phyloP scores from a whole-genome alignment of 2,113 vertebrate species.

The Pardalotus punctatus region DNA sequence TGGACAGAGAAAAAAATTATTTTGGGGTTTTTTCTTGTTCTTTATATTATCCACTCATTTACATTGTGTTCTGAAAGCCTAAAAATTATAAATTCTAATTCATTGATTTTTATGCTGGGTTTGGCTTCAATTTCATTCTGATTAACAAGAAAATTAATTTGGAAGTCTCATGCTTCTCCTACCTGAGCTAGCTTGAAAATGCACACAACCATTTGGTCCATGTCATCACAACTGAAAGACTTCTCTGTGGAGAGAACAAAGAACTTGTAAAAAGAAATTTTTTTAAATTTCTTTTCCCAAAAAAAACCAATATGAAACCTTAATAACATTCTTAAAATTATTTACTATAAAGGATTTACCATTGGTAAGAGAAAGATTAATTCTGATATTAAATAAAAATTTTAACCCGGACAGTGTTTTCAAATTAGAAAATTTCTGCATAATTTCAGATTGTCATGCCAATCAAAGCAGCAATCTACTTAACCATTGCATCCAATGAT shows the following conservation, averaged over 20 bases:
- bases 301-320: neutral
- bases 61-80: neutral
- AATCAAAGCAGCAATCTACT: neutral
- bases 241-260: neutral
- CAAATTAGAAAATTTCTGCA: neutral
- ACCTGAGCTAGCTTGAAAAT: neutral
- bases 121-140: neutral
- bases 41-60: neutral
- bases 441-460: neutral
- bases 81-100: neutral
- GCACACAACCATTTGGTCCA: neutral
- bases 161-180: neutral
- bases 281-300: neutral
- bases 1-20: neutral
- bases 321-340: slow-evolving; percentile 23
- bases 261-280: neutral
- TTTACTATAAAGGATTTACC: neutral
- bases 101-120: neutral
- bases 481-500: neutral
- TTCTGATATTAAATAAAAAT: neutral
- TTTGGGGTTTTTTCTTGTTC: neutral
- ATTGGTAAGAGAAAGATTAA: neutral
- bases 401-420: neutral
- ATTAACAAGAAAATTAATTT: neutral
- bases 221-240: neutral